phyloP scores from a whole-genome alignment of 2,797 vertebrate species.

The Callimico goeldii region DNA sequence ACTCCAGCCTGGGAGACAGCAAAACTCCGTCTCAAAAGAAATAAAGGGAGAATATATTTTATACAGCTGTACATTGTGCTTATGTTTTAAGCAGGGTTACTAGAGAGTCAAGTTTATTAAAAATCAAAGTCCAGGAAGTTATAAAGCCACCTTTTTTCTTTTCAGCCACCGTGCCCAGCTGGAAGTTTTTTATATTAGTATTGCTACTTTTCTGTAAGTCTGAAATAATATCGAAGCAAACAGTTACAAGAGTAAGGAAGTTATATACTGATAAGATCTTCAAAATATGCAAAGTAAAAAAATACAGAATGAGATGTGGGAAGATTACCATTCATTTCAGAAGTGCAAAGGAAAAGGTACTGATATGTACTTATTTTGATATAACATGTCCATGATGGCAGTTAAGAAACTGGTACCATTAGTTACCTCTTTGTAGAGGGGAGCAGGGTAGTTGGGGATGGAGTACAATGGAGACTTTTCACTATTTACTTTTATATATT shows the following conservation, averaged over 20 bases:
- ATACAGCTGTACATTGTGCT: not conserved
- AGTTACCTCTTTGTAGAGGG: not conserved
- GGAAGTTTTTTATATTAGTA: not conserved
- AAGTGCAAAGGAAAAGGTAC: not conserved
- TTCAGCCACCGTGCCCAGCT: fast-evolving
- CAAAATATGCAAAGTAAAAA: not conserved
- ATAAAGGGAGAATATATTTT: not conserved
- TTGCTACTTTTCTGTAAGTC: not conserved
- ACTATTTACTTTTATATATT: not conserved
- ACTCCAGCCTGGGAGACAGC: not conserved
- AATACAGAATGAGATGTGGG: not conserved
- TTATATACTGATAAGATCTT: not conserved
- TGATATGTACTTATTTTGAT: not conserved
- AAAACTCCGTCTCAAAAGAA: not conserved
- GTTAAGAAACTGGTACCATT: not conserved
- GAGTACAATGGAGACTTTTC: not conserved
- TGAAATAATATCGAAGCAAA: not conserved
- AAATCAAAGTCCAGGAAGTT: not conserved
- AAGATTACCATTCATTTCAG: not conserved
- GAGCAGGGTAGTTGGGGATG: not conserved
- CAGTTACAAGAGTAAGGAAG: not conserved
- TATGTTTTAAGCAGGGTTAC: not conserved
- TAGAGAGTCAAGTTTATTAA: too few species aligned
- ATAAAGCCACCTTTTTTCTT: not conserved
- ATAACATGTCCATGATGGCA: not conserved